Conservation (phyloP, 2,888 invertebrate species). For the Pristionchus fissidentatus region DNA sequence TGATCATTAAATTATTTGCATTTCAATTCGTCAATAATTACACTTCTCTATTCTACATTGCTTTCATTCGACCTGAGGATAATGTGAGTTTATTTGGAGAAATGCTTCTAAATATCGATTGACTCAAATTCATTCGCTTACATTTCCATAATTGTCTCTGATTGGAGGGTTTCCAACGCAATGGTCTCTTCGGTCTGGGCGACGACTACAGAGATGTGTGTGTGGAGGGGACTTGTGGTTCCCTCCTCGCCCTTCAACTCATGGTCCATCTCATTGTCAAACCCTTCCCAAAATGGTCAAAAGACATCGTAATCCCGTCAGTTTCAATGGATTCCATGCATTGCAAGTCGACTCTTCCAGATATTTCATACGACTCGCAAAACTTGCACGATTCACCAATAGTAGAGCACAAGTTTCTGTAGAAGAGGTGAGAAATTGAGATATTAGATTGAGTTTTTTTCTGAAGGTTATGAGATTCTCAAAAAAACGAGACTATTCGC, state of each 20-base stretch:
- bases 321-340: constrained; percentile 56
- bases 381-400: neutral
- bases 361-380: constrained; percentile 54
- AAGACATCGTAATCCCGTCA: constrained; percentile 77
- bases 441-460: neutral
- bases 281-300: constrained; percentile 77
- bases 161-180: constrained; percentile 62
- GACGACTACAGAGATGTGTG: constrained; percentile 76
- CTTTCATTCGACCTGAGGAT: constrained; percentile 77
- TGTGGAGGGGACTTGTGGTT: constrained; percentile 76
- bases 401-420: constrained; percentile 28
- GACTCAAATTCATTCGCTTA: neutral
- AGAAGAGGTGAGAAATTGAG: constrained; percentile 44
- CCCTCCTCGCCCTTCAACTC: constrained; percentile 78
- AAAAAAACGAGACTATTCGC: too few species aligned
- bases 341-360: constrained; percentile 42
- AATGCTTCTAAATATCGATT: neutral
- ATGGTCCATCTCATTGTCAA: constrained; percentile 78
- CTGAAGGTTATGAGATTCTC: too few species aligned
- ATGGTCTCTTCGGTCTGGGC: constrained; percentile 75
- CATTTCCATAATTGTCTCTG: neutral
- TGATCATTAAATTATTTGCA: constrained; percentile 78
- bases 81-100: constrained; percentile 53
- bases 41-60: constrained; percentile 78
- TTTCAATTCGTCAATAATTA: constrained; percentile 79